Evolutionary conservation across 2,113 vertebrate genomes (phyloP).

Genomic region (Gymnobelideus leadbeateri): DNA sequence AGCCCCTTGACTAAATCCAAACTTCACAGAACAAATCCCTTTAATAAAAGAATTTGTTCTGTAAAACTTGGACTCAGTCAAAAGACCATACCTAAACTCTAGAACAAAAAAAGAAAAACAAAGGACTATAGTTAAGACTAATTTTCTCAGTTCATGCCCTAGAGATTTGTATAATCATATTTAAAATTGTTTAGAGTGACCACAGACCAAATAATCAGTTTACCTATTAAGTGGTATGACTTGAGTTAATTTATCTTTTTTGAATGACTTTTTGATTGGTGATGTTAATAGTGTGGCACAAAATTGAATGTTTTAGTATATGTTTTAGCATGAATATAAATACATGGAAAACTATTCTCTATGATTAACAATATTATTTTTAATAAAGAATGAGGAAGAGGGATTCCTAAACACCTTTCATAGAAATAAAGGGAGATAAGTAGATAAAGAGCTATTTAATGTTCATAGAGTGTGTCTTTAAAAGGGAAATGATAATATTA

Average conservation of each 20-base stretch:
- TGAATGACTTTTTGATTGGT: not conserved
- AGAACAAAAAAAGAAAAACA: not conserved
- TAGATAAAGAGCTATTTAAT: no score
- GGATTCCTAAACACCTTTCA: not conserved
- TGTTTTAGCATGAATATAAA: not conserved
- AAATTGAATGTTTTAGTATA: not conserved
- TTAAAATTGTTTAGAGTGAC: constrained; percentile 17
- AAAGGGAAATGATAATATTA: no score
- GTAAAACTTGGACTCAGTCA: no score
- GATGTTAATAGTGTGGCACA: not conserved
- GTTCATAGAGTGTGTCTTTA: no score
- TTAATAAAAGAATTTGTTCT: no score
- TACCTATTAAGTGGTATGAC: not conserved
- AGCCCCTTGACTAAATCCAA: no score
- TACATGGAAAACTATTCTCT: not conserved
- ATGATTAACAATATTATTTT: not conserved
- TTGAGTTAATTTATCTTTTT: constrained; percentile 8
- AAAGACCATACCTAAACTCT: no score
- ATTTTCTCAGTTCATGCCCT: not conserved
- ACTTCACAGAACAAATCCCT: no score
- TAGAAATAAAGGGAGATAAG: not conserved
- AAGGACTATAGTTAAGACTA: not conserved
- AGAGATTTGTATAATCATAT: not conserved
- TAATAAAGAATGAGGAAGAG: not conserved
- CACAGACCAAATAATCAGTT: not conserved